These are phyloP conservation scores for Mythimna pallens DNA, from an alignment of 2,888 invertebrate genomes.

Conservation along the genomic window DNA sequence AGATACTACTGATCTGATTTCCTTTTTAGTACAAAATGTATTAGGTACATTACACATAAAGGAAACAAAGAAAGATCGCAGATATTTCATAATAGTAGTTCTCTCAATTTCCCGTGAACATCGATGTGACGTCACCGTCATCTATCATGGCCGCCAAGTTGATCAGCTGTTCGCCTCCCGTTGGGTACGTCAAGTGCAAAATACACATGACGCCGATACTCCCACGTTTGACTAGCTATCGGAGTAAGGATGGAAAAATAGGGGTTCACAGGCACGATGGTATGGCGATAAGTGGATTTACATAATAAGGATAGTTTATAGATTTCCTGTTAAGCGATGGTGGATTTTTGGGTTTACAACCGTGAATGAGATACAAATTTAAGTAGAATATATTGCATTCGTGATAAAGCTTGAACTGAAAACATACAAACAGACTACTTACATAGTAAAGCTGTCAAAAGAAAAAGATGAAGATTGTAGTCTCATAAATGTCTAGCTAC, in stretches of 20 bases:
- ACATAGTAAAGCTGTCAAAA: no score
- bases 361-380: background rate
- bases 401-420: no score
- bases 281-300: constrained; percentile 32
- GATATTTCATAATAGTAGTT: constrained; percentile 2
- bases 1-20: constrained; percentile 1
- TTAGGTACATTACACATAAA: constrained; percentile 12
- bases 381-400: no score
- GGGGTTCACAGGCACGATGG: constrained; percentile 1
- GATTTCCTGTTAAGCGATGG: constrained; percentile 8
- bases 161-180: constrained; percentile 31
- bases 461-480: no score
- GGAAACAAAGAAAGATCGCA: constrained; percentile 17
- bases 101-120: background rate
- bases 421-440: no score
- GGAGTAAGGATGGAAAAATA: constrained; percentile 4
- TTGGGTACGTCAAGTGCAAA: constrained; percentile 32
- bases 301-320: constrained; percentile 15
- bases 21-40: background rate
- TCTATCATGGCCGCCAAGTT: constrained; percentile 39
- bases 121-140: constrained; percentile 26
- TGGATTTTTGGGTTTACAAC: background rate
- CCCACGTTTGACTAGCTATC: constrained; percentile 17
- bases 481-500: no score
- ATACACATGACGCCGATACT: constrained; percentile 25